Evolutionary conservation across 53 echinoderm and acorn worm species (phyloP), one percentile per base, ranked within the genome.

Genomic region (Stichopus horrens): DNA sequence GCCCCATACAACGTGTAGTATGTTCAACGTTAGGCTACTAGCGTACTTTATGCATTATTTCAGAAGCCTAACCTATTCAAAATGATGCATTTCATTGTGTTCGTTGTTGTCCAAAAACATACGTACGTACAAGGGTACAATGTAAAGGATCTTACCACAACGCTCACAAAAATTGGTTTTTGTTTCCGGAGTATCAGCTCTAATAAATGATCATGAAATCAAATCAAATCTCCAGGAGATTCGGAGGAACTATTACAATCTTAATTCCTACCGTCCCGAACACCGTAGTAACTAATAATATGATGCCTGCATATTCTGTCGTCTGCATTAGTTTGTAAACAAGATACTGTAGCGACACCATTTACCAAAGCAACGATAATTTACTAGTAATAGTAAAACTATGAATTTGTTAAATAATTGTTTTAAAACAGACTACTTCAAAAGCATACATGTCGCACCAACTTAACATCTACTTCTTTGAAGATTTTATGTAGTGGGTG

Each of bases 301-400:
- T 18, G n/a, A 71, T 71, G 71, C 71, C 6, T 71, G 71, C 7
- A 71, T 71, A 13, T 71, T n/a, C 71, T 71, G 71, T 71, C 71
- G 71, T 71, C 71, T 71, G 71, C 71, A 71, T 71, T 71, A 18
- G 71, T 71, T 71, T 71, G 71, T 71, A 71, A 71, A 71, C 71
- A 71, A 71, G 71, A 20, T 71, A 13, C 19, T 63, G 63, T 63
- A 63, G 16, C 16, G 37, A 37, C 37, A 37, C 37, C 37, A 37
- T 37, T 37, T 37, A 37, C 37, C 37, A 37, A 37, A 37, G 37
- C 37, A 37, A 37, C 37, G 37, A 37, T 37, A 37, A 37, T 37
- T 37, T 37, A 37, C 37, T 37, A 37, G 37, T 37, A 37, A 37
- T 37, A 37, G 37, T 37, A 37, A 37, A 37, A 37, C 37, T 37